Conservation (phyloP, 2,797 vertebrate genomes). For the Philypnodon macrostomus region DNA sequence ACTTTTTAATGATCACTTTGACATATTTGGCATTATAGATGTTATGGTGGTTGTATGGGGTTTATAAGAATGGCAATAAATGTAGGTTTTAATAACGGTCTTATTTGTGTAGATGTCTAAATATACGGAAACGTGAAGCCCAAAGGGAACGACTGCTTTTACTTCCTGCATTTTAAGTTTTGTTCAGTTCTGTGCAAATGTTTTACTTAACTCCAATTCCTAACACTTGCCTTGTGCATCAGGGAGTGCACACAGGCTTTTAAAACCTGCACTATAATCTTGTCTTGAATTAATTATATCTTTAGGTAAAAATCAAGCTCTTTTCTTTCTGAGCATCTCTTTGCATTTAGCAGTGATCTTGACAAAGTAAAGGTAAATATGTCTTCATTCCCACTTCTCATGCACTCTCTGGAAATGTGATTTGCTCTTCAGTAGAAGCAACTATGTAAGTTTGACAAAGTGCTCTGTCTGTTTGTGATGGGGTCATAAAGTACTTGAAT, state of each 20-base stretch:
- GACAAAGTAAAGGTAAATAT: slow-evolving; percentile 3
- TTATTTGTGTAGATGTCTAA: slow-evolving; percentile 5
- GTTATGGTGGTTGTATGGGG: slow-evolving; percentile 1
- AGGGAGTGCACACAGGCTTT: slow-evolving; percentile 26
- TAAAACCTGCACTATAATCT: slow-evolving; percentile 24
- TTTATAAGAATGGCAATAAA: slow-evolving; percentile 14
- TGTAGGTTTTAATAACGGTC: slow-evolving; percentile 24
- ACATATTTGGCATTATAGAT: slow-evolving; percentile 5
- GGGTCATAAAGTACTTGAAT: slow-evolving; percentile 23
- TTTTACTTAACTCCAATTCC: too few relatives aligned
- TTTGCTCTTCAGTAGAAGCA: slow-evolving; percentile 6
- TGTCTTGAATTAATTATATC: too few relatives aligned
- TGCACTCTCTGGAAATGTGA: slow-evolving; percentile 31
- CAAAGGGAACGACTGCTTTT: too few relatives aligned
- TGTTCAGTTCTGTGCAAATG: too few relatives aligned
- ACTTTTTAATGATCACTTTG: slow-evolving; percentile 21
- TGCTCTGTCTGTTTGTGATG: slow-evolving; percentile 16
- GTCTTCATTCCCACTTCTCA: slow-evolving; percentile 29
- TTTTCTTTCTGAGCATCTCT: slow-evolving; percentile 10
- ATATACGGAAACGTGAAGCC: too few relatives aligned
- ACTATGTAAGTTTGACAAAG: slow-evolving; percentile 44
- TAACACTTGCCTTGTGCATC: too few relatives aligned
- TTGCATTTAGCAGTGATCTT: slow-evolving; percentile 3
- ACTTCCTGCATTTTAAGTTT: too few relatives aligned
- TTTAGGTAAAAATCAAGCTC: too few relatives aligned